phyloP scores from a whole-genome alignment of 2,113 vertebrate genomes.

The Pachyramphus minor region DNA sequence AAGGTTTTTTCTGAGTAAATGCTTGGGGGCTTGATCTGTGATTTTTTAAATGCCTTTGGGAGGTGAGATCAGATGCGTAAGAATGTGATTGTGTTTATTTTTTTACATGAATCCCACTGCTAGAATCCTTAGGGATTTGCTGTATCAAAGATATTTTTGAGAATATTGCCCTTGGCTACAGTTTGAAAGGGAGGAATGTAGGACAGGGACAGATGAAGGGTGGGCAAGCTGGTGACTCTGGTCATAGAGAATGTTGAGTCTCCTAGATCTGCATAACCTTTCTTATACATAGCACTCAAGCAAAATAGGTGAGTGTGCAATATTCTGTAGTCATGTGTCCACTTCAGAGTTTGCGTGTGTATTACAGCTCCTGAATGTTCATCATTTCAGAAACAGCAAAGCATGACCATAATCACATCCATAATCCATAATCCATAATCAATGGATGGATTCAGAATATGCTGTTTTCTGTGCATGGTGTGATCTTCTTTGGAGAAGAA shows the following conservation, averaged over 20 bases:
- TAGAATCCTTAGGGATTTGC: slow-evolving; percentile 27
- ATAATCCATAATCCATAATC: too few species aligned
- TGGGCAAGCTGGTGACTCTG: not conserved
- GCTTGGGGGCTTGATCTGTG: not conserved
- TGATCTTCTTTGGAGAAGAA: not conserved
- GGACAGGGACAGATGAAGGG: slow-evolving; percentile 1
- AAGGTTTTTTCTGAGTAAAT: not conserved
- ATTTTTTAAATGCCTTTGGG: not conserved
- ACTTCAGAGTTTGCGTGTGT: not conserved
- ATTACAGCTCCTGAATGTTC: not conserved
- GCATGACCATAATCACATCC: not conserved
- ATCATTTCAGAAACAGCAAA: not conserved
- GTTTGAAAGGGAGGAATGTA: not conserved
- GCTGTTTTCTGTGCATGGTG: rapidly evolving
- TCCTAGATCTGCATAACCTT: not conserved
- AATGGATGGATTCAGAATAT: rapidly evolving
- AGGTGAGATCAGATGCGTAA: not conserved
- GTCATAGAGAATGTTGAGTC: not conserved
- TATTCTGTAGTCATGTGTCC: not conserved
- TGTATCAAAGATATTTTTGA: slow-evolving; percentile 24
- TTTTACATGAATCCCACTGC: not conserved
- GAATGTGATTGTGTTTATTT: slow-evolving; percentile 31
- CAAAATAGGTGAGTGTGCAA: not conserved
- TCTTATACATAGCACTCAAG: not conserved
- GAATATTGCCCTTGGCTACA: not conserved